phyloP scores from a whole-genome alignment of 2,888 invertebrate genomes.

The Osedax fenrisi region DNA sequence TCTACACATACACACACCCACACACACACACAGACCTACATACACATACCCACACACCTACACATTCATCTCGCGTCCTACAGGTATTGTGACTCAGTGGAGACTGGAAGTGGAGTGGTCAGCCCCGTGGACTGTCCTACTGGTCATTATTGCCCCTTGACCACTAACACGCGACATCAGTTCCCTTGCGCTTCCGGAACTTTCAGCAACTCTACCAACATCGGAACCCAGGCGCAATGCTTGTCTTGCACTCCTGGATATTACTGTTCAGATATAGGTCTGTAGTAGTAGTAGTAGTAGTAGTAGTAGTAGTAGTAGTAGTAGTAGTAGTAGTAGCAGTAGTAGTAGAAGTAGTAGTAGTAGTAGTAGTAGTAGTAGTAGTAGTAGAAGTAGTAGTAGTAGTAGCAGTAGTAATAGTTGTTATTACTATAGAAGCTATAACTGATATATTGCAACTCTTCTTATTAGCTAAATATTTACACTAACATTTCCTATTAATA shows the following conservation, averaged over 20 bases:
- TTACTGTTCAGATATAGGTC: conserved; percentile 40
- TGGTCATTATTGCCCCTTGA: conserved; percentile 42
- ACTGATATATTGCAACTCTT: too few species aligned
- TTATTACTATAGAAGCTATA: neutral
- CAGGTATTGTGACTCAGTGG: conserved; percentile 44
- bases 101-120: conserved; percentile 41
- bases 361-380: neutral
- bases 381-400: neutral
- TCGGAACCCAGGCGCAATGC: conserved; percentile 40
- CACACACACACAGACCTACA: too few species aligned
- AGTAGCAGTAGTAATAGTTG: neutral
- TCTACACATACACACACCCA: too few species aligned
- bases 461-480: too few species aligned
- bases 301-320: conserved; percentile 33
- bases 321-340: neutral
- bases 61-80: too few species aligned
- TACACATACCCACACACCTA: too few species aligned
- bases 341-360: neutral
- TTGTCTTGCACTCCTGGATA: conserved; percentile 41
- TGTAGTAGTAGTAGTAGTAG: neutral
- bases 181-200: conserved; percentile 44
- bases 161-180: conserved; percentile 39
- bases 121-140: conserved; percentile 40
- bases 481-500: too few species aligned
- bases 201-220: conserved; percentile 40